Conservation (phyloP, 2,797 vertebrate species). For the Serranus cabrilla region DNA sequence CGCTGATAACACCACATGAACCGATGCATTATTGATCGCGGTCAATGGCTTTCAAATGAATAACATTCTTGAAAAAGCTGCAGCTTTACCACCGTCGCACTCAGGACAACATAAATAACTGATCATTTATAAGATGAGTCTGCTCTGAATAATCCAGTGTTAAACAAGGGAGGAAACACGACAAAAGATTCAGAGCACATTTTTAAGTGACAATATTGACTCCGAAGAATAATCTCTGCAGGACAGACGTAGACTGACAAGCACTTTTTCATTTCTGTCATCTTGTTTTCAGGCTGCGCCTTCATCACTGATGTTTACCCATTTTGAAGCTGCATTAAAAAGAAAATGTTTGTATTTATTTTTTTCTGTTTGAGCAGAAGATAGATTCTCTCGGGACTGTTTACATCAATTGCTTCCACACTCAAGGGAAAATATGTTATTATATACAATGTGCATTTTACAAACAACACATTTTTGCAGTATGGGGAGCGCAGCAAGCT, state of each 20-base stretch:
- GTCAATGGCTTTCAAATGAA: conserved; percentile 65
- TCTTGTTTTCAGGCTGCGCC: neutral
- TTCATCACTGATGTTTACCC: conserved; percentile 9
- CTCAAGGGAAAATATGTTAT: neutral
- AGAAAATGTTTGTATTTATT: neutral
- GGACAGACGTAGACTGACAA: neutral
- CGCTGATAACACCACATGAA: conserved; percentile 24
- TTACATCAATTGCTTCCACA: conserved; percentile 12
- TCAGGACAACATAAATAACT: conserved; percentile 22
- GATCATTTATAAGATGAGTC: conserved; percentile 58
- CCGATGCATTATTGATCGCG: conserved; percentile 69
- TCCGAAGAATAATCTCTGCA: neutral
- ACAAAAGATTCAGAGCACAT: conserved; percentile 23
- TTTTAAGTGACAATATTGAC: conserved; percentile 29
- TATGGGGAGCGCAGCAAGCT: neutral
- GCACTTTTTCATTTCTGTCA: neutral
- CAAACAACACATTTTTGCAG: neutral
- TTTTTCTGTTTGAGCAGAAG: conserved; percentile 4
- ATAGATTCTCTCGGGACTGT: conserved; percentile 6
- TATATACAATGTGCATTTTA: neutral
- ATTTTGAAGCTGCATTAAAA: neutral
- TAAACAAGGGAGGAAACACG: conserved; percentile 52
- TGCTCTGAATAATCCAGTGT: conserved; percentile 55
- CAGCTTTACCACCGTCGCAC: conserved; percentile 6
- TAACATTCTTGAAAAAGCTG: conserved; percentile 63